Percentiles rank a stretch among this genome's conserved stretches.
Conservation (phyloP, 2,113 vertebrate species). For the Nannobrachium achirus region DNA sequence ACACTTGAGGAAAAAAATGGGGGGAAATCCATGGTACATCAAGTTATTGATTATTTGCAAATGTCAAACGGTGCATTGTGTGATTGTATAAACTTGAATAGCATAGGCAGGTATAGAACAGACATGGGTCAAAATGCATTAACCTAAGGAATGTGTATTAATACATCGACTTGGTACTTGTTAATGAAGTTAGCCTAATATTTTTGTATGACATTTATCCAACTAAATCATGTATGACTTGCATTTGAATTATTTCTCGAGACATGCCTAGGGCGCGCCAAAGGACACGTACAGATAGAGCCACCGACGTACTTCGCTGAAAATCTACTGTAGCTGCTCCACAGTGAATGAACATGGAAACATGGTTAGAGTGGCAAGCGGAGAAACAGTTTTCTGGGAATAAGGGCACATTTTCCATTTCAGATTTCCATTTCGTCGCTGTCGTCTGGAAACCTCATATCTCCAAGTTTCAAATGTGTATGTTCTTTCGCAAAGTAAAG, state of each 20-base stretch:
- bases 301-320: not conserved
- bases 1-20: constrained; percentile 2
- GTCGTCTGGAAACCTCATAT: too few species aligned
- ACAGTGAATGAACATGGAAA: constrained; percentile 12
- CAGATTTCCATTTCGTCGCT: too few species aligned
- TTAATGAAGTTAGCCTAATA: not conserved
- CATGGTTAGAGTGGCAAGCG: constrained; percentile 8
- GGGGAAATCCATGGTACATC: not conserved
- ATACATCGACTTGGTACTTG: not conserved
- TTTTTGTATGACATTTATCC: not conserved
- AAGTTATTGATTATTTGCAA: constrained; percentile 5
- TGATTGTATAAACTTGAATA: not conserved
- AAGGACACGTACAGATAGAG: not conserved
- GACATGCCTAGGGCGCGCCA: not conserved
- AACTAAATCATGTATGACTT: not conserved
- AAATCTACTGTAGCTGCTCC: constrained; percentile 4
- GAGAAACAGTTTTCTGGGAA: constrained; percentile 25
- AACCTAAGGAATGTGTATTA: not conserved
- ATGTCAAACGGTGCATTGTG: not conserved
- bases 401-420: not conserved
- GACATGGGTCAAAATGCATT: not conserved
- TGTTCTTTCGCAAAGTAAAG: too few species aligned
- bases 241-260: not conserved
- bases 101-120: not conserved
- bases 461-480: too few species aligned